Conservation (phyloP, 92 coral and sea anemone genomes). For the Zoanthus gigantus region DNA sequence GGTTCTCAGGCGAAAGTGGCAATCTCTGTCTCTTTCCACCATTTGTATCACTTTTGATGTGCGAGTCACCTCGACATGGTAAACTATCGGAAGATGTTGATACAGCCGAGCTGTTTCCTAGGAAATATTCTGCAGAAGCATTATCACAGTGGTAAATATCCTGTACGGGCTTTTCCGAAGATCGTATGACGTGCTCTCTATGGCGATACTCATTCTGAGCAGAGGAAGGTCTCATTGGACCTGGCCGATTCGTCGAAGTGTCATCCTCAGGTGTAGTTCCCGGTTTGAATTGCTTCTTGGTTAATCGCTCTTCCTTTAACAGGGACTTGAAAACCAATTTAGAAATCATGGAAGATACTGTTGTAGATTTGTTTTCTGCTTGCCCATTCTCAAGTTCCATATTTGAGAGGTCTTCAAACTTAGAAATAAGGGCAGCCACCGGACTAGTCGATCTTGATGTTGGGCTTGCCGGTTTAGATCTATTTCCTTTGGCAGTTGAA, state of each 20-base stretch:
- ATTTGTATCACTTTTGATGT: constrained; percentile 32
- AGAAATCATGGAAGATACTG: constrained; percentile 79
- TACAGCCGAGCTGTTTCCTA: constrained; percentile 29
- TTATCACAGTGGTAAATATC: constrained; percentile 22
- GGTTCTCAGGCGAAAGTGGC: constrained; percentile 36
- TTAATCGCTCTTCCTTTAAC: constrained; percentile 76
- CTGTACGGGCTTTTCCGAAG: neutral
- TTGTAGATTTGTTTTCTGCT: constrained; percentile 48
- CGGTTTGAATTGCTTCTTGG: constrained; percentile 74
- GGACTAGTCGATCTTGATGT: constrained; percentile 78
- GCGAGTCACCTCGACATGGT: constrained; percentile 17
- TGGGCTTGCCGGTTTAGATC: constrained; percentile 76
- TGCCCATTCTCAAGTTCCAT: constrained; percentile 41
- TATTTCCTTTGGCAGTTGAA: constrained; percentile 36
- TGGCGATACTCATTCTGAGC: constrained; percentile 46
- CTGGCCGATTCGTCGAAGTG: constrained; percentile 43
- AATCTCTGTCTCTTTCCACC: neutral
- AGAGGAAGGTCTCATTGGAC: constrained; percentile 71
- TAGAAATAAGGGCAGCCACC: constrained; percentile 75
- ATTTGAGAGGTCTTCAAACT: constrained; percentile 72
- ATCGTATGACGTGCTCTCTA: constrained; percentile 2
- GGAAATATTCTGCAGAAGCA: constrained; percentile 8
- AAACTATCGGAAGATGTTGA: constrained; percentile 44
- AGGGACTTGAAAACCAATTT: constrained; percentile 82
- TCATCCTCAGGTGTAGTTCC: constrained; percentile 16